Percentiles rank a stretch among this genome's conserved stretches.
Evolutionary conservation across 2,113 vertebrate genomes (phyloP).

Genomic region (Callionymus lyra): DNA sequence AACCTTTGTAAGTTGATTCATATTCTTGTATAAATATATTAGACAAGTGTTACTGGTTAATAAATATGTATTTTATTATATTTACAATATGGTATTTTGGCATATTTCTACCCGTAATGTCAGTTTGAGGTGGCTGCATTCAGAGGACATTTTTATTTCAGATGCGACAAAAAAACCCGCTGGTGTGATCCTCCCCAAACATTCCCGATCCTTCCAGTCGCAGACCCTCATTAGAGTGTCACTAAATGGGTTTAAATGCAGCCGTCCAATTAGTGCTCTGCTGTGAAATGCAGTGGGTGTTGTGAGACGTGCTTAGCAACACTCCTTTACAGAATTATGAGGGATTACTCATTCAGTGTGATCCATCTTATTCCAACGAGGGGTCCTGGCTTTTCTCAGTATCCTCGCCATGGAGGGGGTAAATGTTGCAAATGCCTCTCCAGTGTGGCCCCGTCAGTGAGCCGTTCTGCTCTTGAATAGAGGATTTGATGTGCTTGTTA

Average conservation of each 20-base stretch:
- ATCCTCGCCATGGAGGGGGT: slow-evolving; percentile 48
- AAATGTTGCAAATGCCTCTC: slow-evolving; percentile 56
- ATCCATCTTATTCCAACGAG: slow-evolving; percentile 66
- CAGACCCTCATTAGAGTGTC: slow-evolving; percentile 65
- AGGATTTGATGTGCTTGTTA: slow-evolving; percentile 56
- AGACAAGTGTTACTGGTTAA: too few species aligned
- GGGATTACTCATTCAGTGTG: slow-evolving; percentile 64
- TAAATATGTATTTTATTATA: too few species aligned
- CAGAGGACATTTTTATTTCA: slow-evolving; percentile 29
- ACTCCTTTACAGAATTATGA: slow-evolving; percentile 65
- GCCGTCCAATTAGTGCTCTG: slow-evolving; percentile 64
- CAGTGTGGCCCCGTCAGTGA: slow-evolving; percentile 44
- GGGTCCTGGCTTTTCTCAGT: slow-evolving; percentile 60
- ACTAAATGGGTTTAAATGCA: slow-evolving; percentile 67
- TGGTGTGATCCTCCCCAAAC: slow-evolving; percentile 47
- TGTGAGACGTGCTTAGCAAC: slow-evolving; percentile 52
- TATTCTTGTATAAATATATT: too few species aligned
- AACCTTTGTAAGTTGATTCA: too few species aligned
- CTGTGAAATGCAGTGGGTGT: slow-evolving; percentile 64
- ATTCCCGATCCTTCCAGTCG: slow-evolving; percentile 46
- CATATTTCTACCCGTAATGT: too few species aligned
- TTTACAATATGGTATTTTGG: too few species aligned
- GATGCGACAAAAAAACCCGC: slow-evolving; percentile 47
- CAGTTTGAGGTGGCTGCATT: slow-evolving; percentile 10
- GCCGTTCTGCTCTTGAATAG: slow-evolving; percentile 34